Evolutionary conservation across 2,113 vertebrate species (phyloP).

Genomic region (Triplophysa dalaica): DNA sequence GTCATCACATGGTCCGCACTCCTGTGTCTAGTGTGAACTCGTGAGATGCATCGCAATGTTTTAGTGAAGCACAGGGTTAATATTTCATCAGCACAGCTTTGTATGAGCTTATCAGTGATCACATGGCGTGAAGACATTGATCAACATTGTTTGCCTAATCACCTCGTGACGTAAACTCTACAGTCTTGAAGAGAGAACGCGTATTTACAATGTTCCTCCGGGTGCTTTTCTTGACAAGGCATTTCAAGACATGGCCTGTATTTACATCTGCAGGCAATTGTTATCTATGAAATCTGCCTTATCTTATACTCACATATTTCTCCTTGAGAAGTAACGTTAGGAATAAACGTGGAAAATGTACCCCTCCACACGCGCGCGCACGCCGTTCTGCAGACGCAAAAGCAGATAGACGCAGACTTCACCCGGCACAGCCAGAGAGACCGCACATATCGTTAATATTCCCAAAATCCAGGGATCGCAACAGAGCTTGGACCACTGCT

Average conservation of each 20-base stretch:
- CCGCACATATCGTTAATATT: neutral
- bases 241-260: no score
- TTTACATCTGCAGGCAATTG: no score
- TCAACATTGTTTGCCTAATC: conserved; percentile 1
- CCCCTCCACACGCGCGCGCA: neutral
- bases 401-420: neutral
- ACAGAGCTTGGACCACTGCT: neutral
- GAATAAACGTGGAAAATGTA: neutral
- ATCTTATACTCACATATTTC: no score
- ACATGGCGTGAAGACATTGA: conserved; percentile 1
- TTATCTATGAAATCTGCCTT: no score
- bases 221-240: no score
- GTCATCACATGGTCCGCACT: neutral
- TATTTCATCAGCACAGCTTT: conserved; percentile 10
- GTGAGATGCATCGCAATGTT: neutral
- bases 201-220: neutral
- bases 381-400: conserved; percentile 9
- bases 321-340: neutral
- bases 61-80: conserved; percentile 11
- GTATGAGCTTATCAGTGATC: neutral
- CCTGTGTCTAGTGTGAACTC: neutral
- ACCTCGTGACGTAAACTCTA: neutral
- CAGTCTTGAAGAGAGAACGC: neutral
- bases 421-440: neutral
- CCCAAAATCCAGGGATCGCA: neutral